phyloP scores from a whole-genome alignment of 92 coral and sea anemone genomes.

The Phenganax subtilis region DNA sequence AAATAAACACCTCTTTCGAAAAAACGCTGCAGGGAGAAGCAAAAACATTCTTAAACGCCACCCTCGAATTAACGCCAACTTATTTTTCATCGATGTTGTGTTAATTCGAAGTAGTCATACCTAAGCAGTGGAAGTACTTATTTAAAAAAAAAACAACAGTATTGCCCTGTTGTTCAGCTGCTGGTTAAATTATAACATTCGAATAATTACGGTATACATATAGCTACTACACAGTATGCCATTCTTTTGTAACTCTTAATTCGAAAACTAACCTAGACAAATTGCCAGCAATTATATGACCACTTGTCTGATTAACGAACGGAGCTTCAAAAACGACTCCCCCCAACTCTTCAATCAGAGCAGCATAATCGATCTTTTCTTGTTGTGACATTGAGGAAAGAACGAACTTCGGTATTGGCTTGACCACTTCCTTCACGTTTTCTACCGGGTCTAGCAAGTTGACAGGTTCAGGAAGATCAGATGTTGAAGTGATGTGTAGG shows the following conservation, averaged over 20 bases:
- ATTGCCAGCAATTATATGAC: conserved; percentile 83
- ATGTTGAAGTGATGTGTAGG: conserved; percentile 53
- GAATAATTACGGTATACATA: too few species aligned
- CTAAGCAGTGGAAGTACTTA: too few species aligned
- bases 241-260: too few species aligned
- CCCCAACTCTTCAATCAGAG: conserved; percentile 82
- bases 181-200: too few species aligned
- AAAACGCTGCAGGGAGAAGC: neutral
- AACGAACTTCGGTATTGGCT: conserved; percentile 62
- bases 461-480: conserved; percentile 69
- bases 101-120: too few species aligned
- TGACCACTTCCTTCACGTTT: conserved; percentile 39
- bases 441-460: conserved; percentile 58
- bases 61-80: too few species aligned
- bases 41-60: neutral
- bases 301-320: conserved; percentile 72
- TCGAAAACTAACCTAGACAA: conserved; percentile 63
- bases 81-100: too few species aligned
- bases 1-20: neutral
- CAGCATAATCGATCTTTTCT: conserved; percentile 87
- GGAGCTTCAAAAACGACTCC: conserved; percentile 78
- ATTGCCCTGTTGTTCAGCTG: too few species aligned
- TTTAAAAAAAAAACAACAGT: too few species aligned
- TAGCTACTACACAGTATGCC: too few species aligned
- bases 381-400: conserved; percentile 89